Base-by-base conservation (phyloP, 2,797 vertebrate genomes). In the Melanotaenia nigrans region DNA sequence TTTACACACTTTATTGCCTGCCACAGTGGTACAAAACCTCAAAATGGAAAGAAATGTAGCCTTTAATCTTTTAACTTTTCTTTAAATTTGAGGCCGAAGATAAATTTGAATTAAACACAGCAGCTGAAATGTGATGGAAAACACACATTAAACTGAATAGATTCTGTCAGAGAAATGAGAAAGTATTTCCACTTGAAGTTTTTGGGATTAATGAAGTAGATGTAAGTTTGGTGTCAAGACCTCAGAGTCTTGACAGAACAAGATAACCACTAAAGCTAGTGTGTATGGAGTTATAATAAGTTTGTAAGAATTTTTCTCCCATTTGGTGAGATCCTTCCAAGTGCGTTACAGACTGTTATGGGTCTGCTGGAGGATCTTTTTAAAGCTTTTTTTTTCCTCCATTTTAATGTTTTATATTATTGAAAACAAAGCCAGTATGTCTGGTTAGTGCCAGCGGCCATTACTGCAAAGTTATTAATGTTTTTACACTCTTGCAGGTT, bases 381-480 rank as follows among this genome's bases (percentile, higher is more conserved):
- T 54, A 28, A 22, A 35, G 16, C 14, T 30, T 75, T 18, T 77
- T 77, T n/a, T 77, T 24, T 12, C 22, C 4, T 59, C 49, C 20
- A 57, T 71, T 74, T 49, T 61, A 3, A 73, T 64, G 51, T 83
- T 86, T 86, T 79, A n/a, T 89, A 82, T 73, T 71, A 38, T 61
- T 67, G 35, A 67, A 74, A 71, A 61, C 67, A 54, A 74, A 72
- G 78, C 63, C 69, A 58, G 66, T 57, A 9, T 1, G 22, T 65
- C 66, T 73, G 76, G 77, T 85, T 75, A 83, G 83, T 87, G 84
- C 86, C 86, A 87, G 59, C 58, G 76, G 55, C 57, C 56, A 36
- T 73, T 36, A 35, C 36, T 24, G 22, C 59, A 42, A 38, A 42
- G 30, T 58, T 68, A 18, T 36, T 25, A 6, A 38, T 58, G n/a